Percentiles rank a stretch among this genome's conserved stretches.
Evolutionary conservation across 2,797 vertebrate species (phyloP).

Genomic region (Xenentodon cancila): DNA sequence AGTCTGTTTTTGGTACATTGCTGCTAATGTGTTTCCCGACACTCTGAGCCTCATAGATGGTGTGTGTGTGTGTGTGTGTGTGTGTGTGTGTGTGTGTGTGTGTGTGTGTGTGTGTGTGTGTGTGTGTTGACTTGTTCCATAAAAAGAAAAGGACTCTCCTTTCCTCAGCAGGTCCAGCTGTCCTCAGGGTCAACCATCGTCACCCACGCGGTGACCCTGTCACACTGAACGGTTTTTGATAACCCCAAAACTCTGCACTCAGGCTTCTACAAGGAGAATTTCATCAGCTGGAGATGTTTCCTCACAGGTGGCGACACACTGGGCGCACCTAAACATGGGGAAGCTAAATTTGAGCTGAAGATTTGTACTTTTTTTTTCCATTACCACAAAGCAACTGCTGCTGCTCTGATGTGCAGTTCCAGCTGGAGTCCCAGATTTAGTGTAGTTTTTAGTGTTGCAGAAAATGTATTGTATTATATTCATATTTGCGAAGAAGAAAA

Average conservation of each 20-base stretch:
- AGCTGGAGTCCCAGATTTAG: no score
- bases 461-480: no score
- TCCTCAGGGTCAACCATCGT: constrained; percentile 49
- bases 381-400: not conserved
- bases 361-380: constrained; percentile 8
- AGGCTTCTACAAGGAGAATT: constrained; percentile 40
- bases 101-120: no score
- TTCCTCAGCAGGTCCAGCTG: constrained; percentile 59
- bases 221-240: constrained; percentile 66
- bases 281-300: constrained; percentile 49
- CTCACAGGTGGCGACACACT: constrained; percentile 53
- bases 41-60: constrained; percentile 19
- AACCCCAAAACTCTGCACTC: constrained; percentile 54
- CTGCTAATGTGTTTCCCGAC: not conserved
- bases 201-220: constrained; percentile 55
- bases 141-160: constrained; percentile 59
- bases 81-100: no score
- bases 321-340: constrained; percentile 24
- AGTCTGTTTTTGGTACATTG: constrained; percentile 3
- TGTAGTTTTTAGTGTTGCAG: no score
- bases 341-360: constrained; percentile 3
- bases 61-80: no score
- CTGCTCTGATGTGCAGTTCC: constrained; percentile 1
- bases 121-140: constrained; percentile 46
- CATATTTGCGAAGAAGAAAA: no score